phyloP scores from a whole-genome alignment of 2,797 vertebrate species.

The Agapornis canus region DNA sequence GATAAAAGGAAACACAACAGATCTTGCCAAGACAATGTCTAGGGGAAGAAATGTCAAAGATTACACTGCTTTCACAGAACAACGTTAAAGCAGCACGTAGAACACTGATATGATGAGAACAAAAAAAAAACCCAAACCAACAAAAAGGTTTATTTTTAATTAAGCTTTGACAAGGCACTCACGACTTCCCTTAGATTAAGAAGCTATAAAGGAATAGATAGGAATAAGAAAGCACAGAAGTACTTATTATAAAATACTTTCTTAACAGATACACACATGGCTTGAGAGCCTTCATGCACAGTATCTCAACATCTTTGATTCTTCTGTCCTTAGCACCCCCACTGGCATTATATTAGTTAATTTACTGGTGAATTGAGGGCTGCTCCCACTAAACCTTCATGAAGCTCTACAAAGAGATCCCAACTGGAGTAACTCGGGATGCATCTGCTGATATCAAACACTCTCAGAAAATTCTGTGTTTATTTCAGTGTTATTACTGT shows the following conservation, averaged over 20 bases:
- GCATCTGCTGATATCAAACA: not conserved
- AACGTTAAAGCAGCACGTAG: accelerated
- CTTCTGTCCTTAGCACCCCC: not conserved
- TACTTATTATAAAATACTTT: not conserved
- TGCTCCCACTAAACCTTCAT: not conserved
- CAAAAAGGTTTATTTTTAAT: not conserved
- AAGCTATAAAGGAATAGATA: not conserved
- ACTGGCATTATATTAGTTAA: no score
- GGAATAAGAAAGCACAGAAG: not conserved
- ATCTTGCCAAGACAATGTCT: slow-evolving; percentile 1
- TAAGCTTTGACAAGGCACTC: not conserved
- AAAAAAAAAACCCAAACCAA: not conserved
- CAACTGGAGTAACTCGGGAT: not conserved
- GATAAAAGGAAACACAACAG: not conserved
- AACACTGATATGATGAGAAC: not conserved
- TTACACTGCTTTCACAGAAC: not conserved
- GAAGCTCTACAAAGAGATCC: not conserved
- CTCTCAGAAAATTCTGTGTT: not conserved
- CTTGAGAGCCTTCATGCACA: not conserved
- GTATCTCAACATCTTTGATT: not conserved
- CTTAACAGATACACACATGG: not conserved
- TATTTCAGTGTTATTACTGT: not conserved
- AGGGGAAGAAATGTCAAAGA: not conserved
- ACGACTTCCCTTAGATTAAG: not conserved
- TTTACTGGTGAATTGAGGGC: not conserved